Conservation (phyloP, 2,797 vertebrate species). For the Hozukius guyotensis region DNA sequence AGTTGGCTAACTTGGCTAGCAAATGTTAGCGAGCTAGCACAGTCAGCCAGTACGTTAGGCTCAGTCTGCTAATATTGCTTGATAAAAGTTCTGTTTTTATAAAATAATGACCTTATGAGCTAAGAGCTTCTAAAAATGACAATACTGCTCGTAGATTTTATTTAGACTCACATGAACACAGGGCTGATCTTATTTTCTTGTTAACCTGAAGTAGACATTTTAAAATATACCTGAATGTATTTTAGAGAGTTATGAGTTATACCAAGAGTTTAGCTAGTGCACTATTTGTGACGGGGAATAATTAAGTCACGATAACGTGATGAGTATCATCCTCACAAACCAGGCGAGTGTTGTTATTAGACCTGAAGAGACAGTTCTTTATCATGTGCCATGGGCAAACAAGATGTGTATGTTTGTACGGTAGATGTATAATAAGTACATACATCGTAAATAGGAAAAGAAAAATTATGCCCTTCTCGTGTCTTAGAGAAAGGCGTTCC, state of each 20-base stretch:
- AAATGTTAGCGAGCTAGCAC: not conserved
- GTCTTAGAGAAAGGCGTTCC: slow-evolving; percentile 25
- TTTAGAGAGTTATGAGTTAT: not conserved
- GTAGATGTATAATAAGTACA: not conserved
- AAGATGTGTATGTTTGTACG: not conserved
- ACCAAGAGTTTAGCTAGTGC: not conserved
- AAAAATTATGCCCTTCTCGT: slow-evolving; percentile 1
- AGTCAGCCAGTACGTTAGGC: not conserved
- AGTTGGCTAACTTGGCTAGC: not conserved
- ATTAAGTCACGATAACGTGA: not conserved
- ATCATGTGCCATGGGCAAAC: not conserved
- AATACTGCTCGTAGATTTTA: not conserved
- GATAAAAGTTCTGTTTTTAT: not conserved
- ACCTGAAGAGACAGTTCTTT: slow-evolving; percentile 5
- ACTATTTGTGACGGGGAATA: not conserved
- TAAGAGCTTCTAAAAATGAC: not conserved
- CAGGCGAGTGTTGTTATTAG: not conserved
- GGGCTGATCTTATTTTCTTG: not conserved
- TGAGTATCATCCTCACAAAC: not conserved
- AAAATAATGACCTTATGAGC: not conserved
- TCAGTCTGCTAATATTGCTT: slow-evolving; percentile 27
- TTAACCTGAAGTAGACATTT: slow-evolving; percentile 7
- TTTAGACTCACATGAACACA: not conserved
- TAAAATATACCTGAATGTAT: slow-evolving; percentile 8
- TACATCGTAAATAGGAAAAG: not conserved